phyloP scores from a whole-genome alignment of 2,113 vertebrate species.

The Pterocles gutturalis region DNA sequence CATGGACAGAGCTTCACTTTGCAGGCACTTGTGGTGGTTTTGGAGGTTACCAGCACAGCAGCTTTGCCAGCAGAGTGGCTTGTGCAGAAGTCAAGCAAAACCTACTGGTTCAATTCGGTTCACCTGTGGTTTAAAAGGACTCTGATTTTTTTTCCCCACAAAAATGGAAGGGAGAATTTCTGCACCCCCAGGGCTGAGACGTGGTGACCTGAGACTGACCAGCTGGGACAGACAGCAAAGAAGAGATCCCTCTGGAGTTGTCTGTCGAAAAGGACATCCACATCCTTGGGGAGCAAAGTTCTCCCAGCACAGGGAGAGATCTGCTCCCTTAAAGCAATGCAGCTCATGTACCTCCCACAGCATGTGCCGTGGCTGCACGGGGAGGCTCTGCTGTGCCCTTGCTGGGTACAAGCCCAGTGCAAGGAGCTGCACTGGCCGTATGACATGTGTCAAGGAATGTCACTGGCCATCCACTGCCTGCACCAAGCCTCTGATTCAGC shows the following conservation, averaged over 20 bases:
- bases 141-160: accelerated
- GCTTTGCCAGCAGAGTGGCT: not conserved
- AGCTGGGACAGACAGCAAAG: accelerated
- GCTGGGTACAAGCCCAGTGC: accelerated
- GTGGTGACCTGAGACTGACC: not conserved
- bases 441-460: not conserved
- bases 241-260: accelerated
- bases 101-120: not conserved
- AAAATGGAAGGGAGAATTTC: not conserved
- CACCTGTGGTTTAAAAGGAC: not conserved
- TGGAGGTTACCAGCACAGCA: not conserved
- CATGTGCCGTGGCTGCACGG: accelerated
- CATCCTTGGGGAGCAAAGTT: not conserved
- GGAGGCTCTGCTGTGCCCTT: not conserved
- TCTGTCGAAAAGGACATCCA: not conserved
- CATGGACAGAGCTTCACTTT: not conserved
- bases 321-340: not conserved
- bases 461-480: accelerated
- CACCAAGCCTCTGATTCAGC: not conserved
- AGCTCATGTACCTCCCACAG: not conserved
- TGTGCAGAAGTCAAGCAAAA: not conserved
- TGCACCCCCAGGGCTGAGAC: not conserved
- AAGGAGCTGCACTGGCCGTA: not conserved
- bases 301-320: not conserved
- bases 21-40: not conserved